phyloP scores from a whole-genome alignment of 1,140 invertebrate genomes.

The Drosophila dunni region DNA sequence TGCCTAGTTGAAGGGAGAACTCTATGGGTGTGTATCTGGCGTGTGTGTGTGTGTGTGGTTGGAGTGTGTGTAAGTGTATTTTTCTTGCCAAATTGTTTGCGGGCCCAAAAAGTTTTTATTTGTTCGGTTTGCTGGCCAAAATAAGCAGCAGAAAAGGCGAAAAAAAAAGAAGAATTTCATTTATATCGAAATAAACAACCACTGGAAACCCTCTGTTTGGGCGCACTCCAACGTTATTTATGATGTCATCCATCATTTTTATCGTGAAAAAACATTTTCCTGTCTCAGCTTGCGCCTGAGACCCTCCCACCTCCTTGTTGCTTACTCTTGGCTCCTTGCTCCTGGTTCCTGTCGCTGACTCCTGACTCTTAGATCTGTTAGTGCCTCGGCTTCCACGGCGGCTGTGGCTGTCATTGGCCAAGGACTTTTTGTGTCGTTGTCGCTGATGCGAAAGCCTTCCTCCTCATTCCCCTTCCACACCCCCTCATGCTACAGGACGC shows the following conservation, averaged over 20 bases:
- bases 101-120: conserved; percentile 58
- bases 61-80: conserved; percentile 24
- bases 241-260: conserved; percentile 85
- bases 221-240: conserved; percentile 84
- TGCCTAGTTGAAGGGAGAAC: conserved; percentile 8
- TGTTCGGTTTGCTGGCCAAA: conserved; percentile 62
- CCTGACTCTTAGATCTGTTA: conserved; percentile 17
- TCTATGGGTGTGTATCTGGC: not conserved
- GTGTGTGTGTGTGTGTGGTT: conserved; percentile 24
- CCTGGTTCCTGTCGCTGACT: conserved; percentile 39
- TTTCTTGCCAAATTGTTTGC: conserved; percentile 70
- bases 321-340: conserved; percentile 27
- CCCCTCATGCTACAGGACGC: conserved; percentile 18
- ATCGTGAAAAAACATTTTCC: conserved; percentile 85
- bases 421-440: conserved; percentile 81
- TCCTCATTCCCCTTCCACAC: conserved; percentile 8
- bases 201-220: conserved; percentile 82
- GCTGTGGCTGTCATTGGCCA: conserved; percentile 68
- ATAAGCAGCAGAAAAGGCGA: conserved; percentile 57
- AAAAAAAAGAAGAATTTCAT: conserved; percentile 78
- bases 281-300: conserved; percentile 78
- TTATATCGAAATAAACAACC: conserved; percentile 84
- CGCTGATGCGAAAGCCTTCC: conserved; percentile 59
- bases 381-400: conserved; percentile 31
- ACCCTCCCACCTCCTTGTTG: conserved; percentile 47